These are phyloP conservation scores for Torymus tubicola DNA, from an alignment of 2,888 invertebrate genomes.

Conservation along the genomic window DNA sequence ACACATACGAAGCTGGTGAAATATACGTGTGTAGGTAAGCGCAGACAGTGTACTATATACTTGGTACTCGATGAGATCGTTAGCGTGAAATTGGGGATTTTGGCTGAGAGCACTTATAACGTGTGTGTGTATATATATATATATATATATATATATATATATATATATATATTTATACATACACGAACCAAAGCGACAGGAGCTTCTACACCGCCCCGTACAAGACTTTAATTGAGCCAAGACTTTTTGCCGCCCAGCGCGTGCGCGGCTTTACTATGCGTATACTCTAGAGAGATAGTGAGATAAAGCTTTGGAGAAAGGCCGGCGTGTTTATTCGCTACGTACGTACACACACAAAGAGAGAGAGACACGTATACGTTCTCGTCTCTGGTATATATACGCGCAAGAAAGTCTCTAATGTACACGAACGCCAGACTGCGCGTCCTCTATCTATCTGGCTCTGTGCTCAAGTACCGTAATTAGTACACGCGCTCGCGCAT, in stretches of 20 bases:
- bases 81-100: constrained; percentile 63
- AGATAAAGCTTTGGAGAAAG: background rate
- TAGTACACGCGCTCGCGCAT: constrained; percentile 18
- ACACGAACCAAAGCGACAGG: background rate
- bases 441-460: constrained; percentile 21
- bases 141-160: no score
- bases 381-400: background rate
- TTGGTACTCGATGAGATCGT: constrained; percentile 4
- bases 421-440: background rate
- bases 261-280: background rate
- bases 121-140: constrained; percentile 22
- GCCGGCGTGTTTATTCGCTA: constrained; percentile 20
- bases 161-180: background rate
- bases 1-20: no score
- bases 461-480: constrained; percentile 33
- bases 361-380: background rate
- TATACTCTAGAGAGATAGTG: no score
- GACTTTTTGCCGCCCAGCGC: constrained; percentile 17
- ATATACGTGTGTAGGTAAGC: no score
- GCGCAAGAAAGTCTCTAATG: constrained; percentile 12
- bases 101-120: constrained; percentile 54
- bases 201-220: no score
- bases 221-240: constrained; percentile 60
- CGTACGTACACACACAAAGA: background rate
- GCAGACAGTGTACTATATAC: background rate